Conservation (phyloP, 2,113 vertebrate species). For the Nesospiza acunhae region DNA sequence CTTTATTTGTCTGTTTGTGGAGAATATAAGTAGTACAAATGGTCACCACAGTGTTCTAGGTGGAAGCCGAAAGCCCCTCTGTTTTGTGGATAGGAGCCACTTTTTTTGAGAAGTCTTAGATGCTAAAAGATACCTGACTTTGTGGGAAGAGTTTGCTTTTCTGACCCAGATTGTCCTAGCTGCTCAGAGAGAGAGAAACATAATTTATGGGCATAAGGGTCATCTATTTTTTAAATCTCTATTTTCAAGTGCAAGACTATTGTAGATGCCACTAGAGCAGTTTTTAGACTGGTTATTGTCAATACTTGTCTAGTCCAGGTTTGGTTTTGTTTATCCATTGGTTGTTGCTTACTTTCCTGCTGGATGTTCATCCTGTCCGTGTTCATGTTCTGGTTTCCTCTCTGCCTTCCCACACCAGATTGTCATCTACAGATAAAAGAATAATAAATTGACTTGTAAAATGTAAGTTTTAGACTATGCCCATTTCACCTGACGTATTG, state of each 20-base stretch:
- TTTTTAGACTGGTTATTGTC: background rate
- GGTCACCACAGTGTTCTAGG: accelerated
- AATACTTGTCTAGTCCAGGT: background rate
- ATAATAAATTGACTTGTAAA: background rate
- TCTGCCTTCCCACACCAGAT: background rate
- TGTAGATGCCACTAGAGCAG: background rate
- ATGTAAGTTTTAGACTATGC: background rate
- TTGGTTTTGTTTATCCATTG: background rate
- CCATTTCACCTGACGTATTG: background rate
- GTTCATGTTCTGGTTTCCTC: background rate
- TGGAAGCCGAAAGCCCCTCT: background rate
- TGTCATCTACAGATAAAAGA: background rate
- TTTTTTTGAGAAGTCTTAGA: background rate
- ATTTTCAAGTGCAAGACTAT: background rate
- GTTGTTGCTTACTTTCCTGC: background rate
- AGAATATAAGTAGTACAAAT: accelerated
- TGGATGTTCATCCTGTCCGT: accelerated
- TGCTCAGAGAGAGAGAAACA: background rate
- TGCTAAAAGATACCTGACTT: background rate
- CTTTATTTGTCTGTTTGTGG: background rate
- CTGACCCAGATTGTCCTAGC: background rate
- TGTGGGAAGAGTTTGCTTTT: background rate
- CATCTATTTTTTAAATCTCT: background rate
- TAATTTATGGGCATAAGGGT: background rate
- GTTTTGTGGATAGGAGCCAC: background rate